Conservation (phyloP, 2,888 invertebrate species). For the Mongoloraphidia duomilia region DNA sequence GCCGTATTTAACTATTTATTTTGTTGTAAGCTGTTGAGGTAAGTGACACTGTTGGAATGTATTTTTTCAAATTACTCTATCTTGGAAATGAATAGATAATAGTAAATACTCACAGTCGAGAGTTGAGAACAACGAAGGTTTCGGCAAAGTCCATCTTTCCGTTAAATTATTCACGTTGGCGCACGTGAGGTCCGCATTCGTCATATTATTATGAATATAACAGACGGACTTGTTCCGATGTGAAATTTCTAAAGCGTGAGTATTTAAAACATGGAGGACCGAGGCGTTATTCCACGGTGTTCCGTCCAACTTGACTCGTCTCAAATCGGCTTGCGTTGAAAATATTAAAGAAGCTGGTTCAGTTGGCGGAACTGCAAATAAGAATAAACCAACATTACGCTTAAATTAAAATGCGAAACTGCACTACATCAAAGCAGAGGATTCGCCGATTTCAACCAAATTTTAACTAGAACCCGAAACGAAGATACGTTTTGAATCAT, state of each 20-base stretch:
- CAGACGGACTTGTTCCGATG: constrained; percentile 52
- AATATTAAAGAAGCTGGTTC: constrained; percentile 52
- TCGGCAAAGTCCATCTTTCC: constrained; percentile 39
- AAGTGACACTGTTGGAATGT: too few species aligned
- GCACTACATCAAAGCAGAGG: constrained; percentile 6
- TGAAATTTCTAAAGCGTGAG: constrained; percentile 46
- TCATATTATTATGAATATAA: constrained; percentile 54
- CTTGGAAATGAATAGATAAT: background rate
- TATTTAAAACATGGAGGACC: constrained; percentile 27
- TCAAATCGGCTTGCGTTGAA: constrained; percentile 50
- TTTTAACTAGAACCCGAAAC: too few species aligned
- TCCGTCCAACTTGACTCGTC: constrained; percentile 43
- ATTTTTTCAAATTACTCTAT: too few species aligned
- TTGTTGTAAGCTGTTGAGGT: too few species aligned
- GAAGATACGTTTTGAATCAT: too few species aligned
- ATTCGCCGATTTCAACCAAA: background rate
- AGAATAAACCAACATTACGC: background rate
- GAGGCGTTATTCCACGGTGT: constrained; percentile 27
- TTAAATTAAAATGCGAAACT: too few species aligned
- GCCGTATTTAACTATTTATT: too few species aligned
- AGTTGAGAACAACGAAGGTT: constrained; percentile 46
- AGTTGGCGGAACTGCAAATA: constrained; percentile 41
- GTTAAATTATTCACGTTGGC: constrained; percentile 48
- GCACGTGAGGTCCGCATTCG: constrained; percentile 43
- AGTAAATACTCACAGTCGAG: constrained; percentile 39